Conservation (phyloP, 2,113 vertebrate species). For the Gadus chalcogrammus region DNA sequence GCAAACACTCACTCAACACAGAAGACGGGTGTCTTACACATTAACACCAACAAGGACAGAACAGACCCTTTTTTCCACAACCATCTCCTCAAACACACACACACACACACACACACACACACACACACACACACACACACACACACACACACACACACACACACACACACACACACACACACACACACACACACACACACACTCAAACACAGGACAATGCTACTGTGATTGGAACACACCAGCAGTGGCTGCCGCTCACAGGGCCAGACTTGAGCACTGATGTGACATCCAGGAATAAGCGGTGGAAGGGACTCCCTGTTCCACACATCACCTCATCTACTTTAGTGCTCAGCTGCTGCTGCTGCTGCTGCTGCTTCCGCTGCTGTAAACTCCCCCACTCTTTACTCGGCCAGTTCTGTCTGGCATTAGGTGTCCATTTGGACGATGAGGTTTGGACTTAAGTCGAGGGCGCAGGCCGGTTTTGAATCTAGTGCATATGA, state of each 20-base stretch:
- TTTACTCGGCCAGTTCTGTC: background rate
- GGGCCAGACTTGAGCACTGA: constrained; percentile 7
- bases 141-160: constrained; percentile 16
- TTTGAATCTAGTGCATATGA: too few relatives aligned
- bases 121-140: constrained; percentile 12
- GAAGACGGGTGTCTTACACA: too few relatives aligned
- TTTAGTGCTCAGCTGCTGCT: constrained; percentile 23
- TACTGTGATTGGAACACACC: background rate
- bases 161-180: constrained; percentile 9
- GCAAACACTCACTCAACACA: too few relatives aligned
- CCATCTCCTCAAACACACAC: background rate
- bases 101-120: too few relatives aligned
- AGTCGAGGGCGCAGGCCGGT: too few relatives aligned
- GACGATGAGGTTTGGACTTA: background rate
- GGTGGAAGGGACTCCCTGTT: background rate
- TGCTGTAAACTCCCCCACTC: background rate
- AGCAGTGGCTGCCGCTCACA: background rate
- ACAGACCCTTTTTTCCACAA: background rate
- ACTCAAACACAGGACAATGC: background rate
- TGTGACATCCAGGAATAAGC: constrained; percentile 20
- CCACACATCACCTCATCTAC: constrained; percentile 28
- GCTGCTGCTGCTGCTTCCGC: constrained; percentile 5
- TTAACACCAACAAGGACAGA: too few relatives aligned
- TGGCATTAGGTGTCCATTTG: constrained; percentile 7
- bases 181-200: background rate